Evolutionary conservation across 2,113 vertebrate genomes (phyloP), one percentile per base, ranked within the genome.

Genomic region (Prietella phreatophila): DNA sequence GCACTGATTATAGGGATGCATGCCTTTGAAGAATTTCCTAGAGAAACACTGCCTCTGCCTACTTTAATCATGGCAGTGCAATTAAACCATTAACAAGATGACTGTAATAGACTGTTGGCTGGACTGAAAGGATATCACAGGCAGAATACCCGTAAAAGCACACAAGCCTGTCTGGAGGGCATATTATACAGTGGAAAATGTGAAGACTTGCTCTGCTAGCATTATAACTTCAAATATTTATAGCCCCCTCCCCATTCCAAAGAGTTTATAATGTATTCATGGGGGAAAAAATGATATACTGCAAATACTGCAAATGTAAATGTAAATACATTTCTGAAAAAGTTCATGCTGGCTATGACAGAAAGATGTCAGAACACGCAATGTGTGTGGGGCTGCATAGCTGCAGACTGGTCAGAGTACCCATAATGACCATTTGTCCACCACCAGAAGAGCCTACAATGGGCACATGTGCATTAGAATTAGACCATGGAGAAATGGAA

Each of bases 71-170:
- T 65, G 19, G 56, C 56, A 83, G 58, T 14, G 20, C 25, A 61
- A 42, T 65, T 83, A 63, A 83, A 63, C 36, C 82, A 83, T 63
- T 65, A 65, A 83, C 81, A 83, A 63, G 58, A 60, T 17, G 22
- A n/a, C 33, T 83, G 5, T 63, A 83, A 83, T 83, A 15, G 13
- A 27, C 58, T 63, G 19, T 27, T 60, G 36, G 55, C 81, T 30
- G 42, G 22, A 56, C 42, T n/a, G 61, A 65, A 50, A 47, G 19
- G 27, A 47, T 50, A n/a, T 83, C 13, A 65, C 60, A 83, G 27
- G 63, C 42, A 33, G 4, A n/a, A 84, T 53, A 67, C 61, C 27
- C 22, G 19, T 65, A 20, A 84, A 47, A 83, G 22, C 30, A 47
- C 17, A 19, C 27, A 30, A 50, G 20, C 6, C 42, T 84, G n/a